Conservation (phyloP, 2,797 vertebrate genomes). For the Mus caroli region DNA sequence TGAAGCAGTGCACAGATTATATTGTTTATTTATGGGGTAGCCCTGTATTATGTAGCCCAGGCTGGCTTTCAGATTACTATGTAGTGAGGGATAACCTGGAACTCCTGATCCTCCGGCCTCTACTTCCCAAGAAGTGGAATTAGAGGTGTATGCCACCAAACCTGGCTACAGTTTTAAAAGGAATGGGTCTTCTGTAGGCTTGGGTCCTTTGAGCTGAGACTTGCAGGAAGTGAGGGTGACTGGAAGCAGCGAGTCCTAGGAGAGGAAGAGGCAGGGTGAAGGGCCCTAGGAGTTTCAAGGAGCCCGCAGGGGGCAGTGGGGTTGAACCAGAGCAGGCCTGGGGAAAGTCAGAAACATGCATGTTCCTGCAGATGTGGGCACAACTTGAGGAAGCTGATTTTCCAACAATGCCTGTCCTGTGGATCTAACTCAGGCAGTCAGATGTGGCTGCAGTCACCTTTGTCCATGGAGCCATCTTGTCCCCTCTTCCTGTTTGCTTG, state of each 20-base stretch:
- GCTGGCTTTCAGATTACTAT: not conserved
- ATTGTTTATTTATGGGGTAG: not conserved
- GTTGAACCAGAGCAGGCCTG: not conserved
- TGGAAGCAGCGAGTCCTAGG: not conserved
- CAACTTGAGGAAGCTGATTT: not conserved
- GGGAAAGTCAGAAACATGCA: not conserved
- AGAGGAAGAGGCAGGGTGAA: not conserved
- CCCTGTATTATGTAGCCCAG: not conserved
- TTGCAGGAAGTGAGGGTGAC: slow-evolving; percentile 3
- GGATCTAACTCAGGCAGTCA: not conserved
- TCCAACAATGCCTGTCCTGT: not conserved
- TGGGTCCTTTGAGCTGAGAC: not conserved
- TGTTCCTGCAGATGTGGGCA: not conserved
- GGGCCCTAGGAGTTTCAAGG: not conserved
- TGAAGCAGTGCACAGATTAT: not conserved
- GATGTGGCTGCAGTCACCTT: not conserved
- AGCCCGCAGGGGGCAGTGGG: not conserved
- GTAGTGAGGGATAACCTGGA: not conserved
- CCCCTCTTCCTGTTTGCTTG: not conserved
- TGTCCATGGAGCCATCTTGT: not conserved
- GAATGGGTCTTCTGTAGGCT: not conserved
- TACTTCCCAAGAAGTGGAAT: not conserved
- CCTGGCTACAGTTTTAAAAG: not conserved
- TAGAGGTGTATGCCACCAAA: not conserved
- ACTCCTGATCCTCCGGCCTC: not conserved